Base-by-base conservation (phyloP, 1,140 invertebrate species). In the Triops cancriformis region DNA sequence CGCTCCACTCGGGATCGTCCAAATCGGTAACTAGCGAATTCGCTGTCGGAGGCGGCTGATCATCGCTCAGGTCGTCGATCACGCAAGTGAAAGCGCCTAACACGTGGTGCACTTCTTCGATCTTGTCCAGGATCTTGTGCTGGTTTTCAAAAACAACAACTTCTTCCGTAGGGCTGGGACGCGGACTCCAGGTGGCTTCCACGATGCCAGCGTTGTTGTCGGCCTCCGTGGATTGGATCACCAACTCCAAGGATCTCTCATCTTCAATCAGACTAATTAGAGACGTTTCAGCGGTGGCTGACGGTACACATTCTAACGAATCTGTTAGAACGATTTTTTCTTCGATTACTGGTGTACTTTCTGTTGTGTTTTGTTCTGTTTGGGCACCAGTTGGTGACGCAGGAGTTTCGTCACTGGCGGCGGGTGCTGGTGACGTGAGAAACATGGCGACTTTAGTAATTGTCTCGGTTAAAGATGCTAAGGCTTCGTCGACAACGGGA, bases 371-470 rank as follows among this genome's bases (percentile, higher is more conserved):
- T 41, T 45, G 11, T 14, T 31, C 11, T 31, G 23, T 45, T 75
- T 14, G 14, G n/a, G n/a, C n/a, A n/a, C n/a, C n/a, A n/a, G 42
- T 28, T 14, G 7, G 31, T 37, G 31, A 37, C 7, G 2, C 27
- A n/a, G 64, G 18, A 26, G 43, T 51, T 23, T 42, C 12, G 74
- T 37, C 26, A 64, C 7, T 23, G 18, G 26, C 4, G 14, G 26
- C 14, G 2, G 51, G 18, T 64, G 14, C 23, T n/a, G 77, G 64
- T 45, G 64, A 72, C 12, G 77, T 78, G 5, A 78, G 26, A 78
- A 78, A 74, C 41, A 78, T 27, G n/a, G 77, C 77, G 27, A 78
- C 73, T 73, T 72, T 74, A 26, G 77, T 42, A 74, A 78, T 78
- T 23, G 73, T 74, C 43, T 78, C 77, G 10, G 77, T 78, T 14